These are phyloP conservation scores for Bombus terrestris DNA, from an alignment of 1,140 invertebrate species.

Conservation along the genomic window DNA sequence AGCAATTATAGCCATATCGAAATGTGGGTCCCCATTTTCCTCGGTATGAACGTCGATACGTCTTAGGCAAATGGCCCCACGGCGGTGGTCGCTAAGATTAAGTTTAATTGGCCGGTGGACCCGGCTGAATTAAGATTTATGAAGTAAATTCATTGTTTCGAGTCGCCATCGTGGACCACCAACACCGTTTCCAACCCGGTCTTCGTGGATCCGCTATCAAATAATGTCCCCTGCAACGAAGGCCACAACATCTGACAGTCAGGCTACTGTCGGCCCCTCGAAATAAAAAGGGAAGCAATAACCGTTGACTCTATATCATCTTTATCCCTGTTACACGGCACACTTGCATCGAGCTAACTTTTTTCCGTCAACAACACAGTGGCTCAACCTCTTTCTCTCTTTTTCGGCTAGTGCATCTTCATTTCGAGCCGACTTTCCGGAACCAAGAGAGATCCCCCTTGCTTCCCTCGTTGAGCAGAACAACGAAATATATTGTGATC, in stretches of 20 bases:
- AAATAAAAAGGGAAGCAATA: constrained; percentile 58
- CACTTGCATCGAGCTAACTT: constrained; percentile 47
- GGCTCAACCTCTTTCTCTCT: no score
- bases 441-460: neutral
- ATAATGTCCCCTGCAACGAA: constrained; percentile 78
- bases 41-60: constrained; percentile 53
- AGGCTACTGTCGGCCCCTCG: constrained; percentile 66
- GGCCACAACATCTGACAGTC: constrained; percentile 72
- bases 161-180: constrained; percentile 78
- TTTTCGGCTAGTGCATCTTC: neutral
- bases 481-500: constrained; percentile 49
- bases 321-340: constrained; percentile 59
- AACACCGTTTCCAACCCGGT: constrained; percentile 64
- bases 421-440: neutral
- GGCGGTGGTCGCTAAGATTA: constrained; percentile 75
- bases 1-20: constrained; percentile 35
- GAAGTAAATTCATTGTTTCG: constrained; percentile 82
- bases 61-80: constrained; percentile 75
- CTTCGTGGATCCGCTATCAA: constrained; percentile 72
- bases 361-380: constrained; percentile 14
- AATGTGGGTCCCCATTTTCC: constrained; percentile 28
- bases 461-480: neutral
- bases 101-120: constrained; percentile 80
- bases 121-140: constrained; percentile 82
- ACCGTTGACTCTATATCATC: constrained; percentile 61